Evolutionary conservation across 2,797 vertebrate genomes (phyloP).

Genomic region (Esox lucius): DNA sequence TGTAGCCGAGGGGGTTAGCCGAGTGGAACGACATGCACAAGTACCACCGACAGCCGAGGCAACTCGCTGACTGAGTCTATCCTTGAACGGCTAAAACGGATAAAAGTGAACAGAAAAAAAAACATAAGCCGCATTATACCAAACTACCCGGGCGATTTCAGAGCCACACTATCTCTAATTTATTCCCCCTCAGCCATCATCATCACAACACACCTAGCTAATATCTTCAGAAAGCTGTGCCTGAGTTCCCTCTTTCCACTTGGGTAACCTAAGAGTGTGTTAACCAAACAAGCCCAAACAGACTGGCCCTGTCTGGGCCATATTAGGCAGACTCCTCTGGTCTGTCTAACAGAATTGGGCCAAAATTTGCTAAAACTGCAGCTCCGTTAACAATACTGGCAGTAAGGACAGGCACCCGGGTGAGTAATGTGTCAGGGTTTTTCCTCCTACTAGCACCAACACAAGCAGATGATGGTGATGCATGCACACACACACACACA

Average conservation of each 20-base stretch:
- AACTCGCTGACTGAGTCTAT: background rate
- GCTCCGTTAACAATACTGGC: slow-evolving; percentile 29
- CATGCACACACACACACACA: background rate
- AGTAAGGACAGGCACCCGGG: slow-evolving; percentile 4
- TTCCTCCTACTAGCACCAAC: too few species aligned
- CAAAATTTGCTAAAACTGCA: background rate
- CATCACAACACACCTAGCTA: background rate
- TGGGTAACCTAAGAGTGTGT: background rate
- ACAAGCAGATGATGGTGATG: too few species aligned
- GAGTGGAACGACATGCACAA: background rate
- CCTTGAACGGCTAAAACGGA: background rate
- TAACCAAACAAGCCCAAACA: background rate
- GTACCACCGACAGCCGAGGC: slow-evolving; percentile 1
- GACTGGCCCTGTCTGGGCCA: background rate
- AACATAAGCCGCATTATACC: background rate
- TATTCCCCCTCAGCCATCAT: background rate
- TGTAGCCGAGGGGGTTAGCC: background rate
- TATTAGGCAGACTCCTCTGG: background rate
- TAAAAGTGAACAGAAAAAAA: too few species aligned
- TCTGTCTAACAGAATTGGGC: background rate
- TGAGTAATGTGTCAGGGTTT: too few species aligned
- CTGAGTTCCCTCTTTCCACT: background rate
- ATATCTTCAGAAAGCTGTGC: background rate
- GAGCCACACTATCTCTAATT: background rate
- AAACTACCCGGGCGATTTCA: background rate